These are phyloP conservation scores for Nettapus auritus DNA, from an alignment of 2,113 vertebrate species.

Conservation along the genomic window DNA sequence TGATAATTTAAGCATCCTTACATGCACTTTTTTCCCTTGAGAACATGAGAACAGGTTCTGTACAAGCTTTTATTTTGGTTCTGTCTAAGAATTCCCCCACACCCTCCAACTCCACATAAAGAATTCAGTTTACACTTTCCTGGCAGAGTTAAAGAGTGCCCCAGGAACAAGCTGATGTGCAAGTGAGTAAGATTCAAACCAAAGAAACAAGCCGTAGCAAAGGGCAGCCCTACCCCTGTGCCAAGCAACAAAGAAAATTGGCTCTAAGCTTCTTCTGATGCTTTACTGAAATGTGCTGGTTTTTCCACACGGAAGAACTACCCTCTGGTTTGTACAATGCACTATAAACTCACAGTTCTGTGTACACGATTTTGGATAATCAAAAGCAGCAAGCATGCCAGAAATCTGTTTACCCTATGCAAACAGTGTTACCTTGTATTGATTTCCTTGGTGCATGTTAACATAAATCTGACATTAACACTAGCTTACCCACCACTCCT, in stretches of 20 bases:
- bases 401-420: conserved; percentile 41
- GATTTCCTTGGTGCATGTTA: conserved; percentile 6
- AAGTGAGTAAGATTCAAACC: background rate
- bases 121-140: background rate
- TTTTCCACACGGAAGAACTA: background rate
- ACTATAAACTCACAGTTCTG: background rate
- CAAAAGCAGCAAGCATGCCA: conserved; percentile 24
- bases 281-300: background rate
- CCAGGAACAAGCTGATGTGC: background rate
- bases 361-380: background rate
- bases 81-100: background rate
- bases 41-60: background rate
- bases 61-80: background rate
- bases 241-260: conserved; percentile 1
- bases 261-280: background rate
- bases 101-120: background rate
- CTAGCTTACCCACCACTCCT: background rate
- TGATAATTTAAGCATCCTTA: background rate
- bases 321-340: background rate
- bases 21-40: background rate
- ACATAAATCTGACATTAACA: conserved; percentile 32
- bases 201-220: background rate
- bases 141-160: background rate
- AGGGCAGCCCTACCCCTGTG: background rate
- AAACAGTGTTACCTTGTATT: conserved; percentile 32